Evolutionary conservation across 2,888 invertebrate genomes (phyloP).

Genomic region (Opisthograptis luteolata): DNA sequence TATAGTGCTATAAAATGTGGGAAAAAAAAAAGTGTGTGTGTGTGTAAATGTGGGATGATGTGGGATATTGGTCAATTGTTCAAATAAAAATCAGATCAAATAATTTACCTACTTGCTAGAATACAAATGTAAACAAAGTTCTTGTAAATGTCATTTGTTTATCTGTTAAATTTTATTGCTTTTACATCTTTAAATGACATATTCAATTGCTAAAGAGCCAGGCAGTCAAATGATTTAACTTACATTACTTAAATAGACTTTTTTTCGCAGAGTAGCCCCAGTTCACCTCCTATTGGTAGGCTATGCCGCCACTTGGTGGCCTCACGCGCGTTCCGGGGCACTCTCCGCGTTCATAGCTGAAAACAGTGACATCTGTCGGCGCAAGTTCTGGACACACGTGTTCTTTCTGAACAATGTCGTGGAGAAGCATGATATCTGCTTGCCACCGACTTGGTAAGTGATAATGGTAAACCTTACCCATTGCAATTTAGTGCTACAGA

Average conservation of each 20-base stretch:
- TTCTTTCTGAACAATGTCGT: slow-evolving; percentile 13
- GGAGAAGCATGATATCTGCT: slow-evolving; percentile 3
- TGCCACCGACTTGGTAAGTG: slow-evolving; percentile 6
- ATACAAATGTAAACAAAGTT: too few species aligned
- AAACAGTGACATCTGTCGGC: slow-evolving; percentile 2
- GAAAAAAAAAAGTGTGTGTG: too few species aligned
- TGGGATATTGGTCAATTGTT: too few species aligned
- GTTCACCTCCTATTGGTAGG: slow-evolving; percentile 12
- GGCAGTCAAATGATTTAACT: too few species aligned
- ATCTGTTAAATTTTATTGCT: too few species aligned
- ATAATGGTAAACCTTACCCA: too few species aligned
- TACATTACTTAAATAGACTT: not conserved
- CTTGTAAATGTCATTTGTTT: too few species aligned
- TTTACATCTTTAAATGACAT: not conserved
- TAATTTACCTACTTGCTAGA: too few species aligned
- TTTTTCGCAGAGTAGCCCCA: slow-evolving; percentile 6
- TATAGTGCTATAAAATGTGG: too few species aligned
- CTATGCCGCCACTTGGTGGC: slow-evolving; percentile 15
- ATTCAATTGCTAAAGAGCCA: too few species aligned
- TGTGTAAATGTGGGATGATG: not conserved
- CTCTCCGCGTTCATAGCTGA: not conserved
- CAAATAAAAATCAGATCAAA: too few species aligned
- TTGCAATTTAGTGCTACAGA: too few species aligned
- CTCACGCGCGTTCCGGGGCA: slow-evolving; percentile 4
- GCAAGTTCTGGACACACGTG: slow-evolving; percentile 10